Base-by-base conservation (phyloP, 1,140 invertebrate genomes). In the Drosophila micromelanica region DNA sequence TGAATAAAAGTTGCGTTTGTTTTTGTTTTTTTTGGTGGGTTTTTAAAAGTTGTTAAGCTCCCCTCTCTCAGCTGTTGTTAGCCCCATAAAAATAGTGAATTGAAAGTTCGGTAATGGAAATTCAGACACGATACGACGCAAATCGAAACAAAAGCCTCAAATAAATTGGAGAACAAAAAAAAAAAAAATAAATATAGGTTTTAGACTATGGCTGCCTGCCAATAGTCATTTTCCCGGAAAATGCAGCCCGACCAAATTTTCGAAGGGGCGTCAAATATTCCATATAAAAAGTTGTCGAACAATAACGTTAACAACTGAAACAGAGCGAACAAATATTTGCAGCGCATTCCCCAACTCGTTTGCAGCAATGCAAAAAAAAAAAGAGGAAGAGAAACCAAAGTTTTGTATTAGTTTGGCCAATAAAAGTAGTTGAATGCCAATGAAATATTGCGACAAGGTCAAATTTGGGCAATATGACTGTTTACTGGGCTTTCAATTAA, bases 71-170 rank as follows among this genome's bases (percentile, higher is more conserved):
- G 30, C 30, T 32, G 0, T 32, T 32, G 30, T 32, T 6, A 32
- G 7, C 5, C 5, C 30, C 3, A 32, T 32, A 32, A 35, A 35
- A 8, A 61, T 42, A 65, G 78, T 76, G 70, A 76, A 79, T 48
- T 59, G 56, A 77, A 80, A 85, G 80, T 85, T 85, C 69, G 74
- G 75, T 78, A 81, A 81, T 87, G 78, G 75, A 78, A 76, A 78
- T 46, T 52, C 51, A 65, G 62, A 57, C 61, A 42, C 37, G 61
- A 62, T 61, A 23, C 2, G 3, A 23, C 59, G 73, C 17, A 51
- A 65, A 76, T 86, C 78, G 75, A 86, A 86, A 87, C 72, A 87
- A 87, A 78, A 70, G 82, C 76, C 56, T 46, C 46, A 78, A 78
- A 86, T 71, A 76, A 69, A 82, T 76, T 45, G 59, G 65, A 40